Base-by-base conservation (phyloP, 1,140 invertebrate species). In the Druon quercuslanigerum region DNA sequence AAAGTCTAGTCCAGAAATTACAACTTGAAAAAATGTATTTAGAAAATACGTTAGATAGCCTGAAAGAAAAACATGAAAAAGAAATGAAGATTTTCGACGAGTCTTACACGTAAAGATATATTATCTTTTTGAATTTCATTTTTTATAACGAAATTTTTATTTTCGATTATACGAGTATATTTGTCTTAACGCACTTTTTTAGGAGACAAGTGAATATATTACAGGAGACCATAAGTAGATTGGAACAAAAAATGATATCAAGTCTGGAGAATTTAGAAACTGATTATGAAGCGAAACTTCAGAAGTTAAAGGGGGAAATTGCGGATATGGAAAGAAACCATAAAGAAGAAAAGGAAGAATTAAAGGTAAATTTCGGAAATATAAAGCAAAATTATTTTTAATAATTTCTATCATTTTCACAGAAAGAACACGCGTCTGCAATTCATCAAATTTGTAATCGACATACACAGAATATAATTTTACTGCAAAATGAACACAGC, bases 131-230 rank as follows among this genome's bases (percentile, higher is more conserved):
- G 72, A 46, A 72, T 20, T 76, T 25, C 19, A 60, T 25, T 72
- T 70, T 60, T 40, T 52, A n/a, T 72, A 57, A 76, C 25, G 66
- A 79, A 72, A 3, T 80, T 4, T 60, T 72, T 66, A 71, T 51
- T 57, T 56, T 60, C 5, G 25, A 46, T 33, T 33, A 40, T 60
- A 72, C 19, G 54, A 5, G 50, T 77, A 16, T 60, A 40, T n/a
- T 52, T 20, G 57, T 40, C 66, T 52, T 74, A n/a, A n/a, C 20
- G 33, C 12, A 71, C 51, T 77, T 77, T 78, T 82, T 25, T 20
- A 91, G 89, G 46, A 89, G 87, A 72, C 90, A 91, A 82, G 84
- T 91, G 54, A 57, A 77, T 70, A 87, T 88, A 51, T 78, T 90
- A 52, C 83, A 87, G 78, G 85, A 90, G 56, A 79, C 79, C 46